Evolutionary conservation across 2,113 vertebrate species (phyloP), one percentile per base, ranked within the genome.

Genomic region (Callocephalon fimbriatum): DNA sequence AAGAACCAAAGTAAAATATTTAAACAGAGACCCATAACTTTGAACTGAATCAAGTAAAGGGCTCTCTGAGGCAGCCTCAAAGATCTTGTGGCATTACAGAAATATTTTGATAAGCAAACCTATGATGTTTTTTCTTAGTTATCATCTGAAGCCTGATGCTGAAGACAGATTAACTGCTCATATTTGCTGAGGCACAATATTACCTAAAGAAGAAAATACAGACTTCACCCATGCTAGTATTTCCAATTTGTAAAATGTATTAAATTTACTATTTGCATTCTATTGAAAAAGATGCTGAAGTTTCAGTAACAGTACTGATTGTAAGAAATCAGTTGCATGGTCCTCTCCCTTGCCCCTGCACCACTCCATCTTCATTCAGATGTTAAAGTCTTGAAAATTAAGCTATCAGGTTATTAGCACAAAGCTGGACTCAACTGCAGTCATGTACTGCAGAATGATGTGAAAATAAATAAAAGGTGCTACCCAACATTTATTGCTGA

Each of bases 381-480:
- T 31, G 35, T 6, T 1, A 19, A 67, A 90, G 18, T 11, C 44
- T 38, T 27, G 3, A 47, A 44, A 88, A 83, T 47, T 9, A 37
- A 73, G 26, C 15, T 78, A 1, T 21, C 4, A 11, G 20, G 44
- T 37, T 77, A 71, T 70, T 22, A 82, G 88, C 71, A 47, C 29
- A 29, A 59, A 25, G 9, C 23, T 68, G 62, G 73, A 42, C 45
- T 25, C 37, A 37, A 3, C 31, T 61, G 53, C 61, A 83, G 76
- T 10, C 14, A 38, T 4, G 17, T 0, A 3, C 23, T 35, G n/a
- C 63, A 51, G 61, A 40, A 12, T 1, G 31, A n/a, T 1, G 27
- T n/a, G 75, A 27, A 58, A 70, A 86, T 6, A 77, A 91, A 63
- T 15, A 31, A 25, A 29, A 84, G 58, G 22, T 74, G 32, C 29